Base-by-base conservation (phyloP, 1,140 invertebrate genomes). In the Diachasma alloeum region DNA sequence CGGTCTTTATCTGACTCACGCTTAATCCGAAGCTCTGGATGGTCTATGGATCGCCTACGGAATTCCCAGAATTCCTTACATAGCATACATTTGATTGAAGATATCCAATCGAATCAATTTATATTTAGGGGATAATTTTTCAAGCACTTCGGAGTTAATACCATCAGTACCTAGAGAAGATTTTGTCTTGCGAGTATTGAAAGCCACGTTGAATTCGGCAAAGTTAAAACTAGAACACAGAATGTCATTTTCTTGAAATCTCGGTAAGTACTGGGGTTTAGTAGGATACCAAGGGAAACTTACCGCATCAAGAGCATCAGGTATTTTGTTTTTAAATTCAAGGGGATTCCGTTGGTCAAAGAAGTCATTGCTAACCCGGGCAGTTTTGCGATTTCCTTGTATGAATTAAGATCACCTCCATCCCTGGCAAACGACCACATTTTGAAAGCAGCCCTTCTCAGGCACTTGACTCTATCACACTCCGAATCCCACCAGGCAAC, bases 401-500 rank as follows among this genome's bases (percentile, higher is more conserved):
- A n/a, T n/a, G 69, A 74, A 0, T 26, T 9, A 13, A 53, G 37
- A 66, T 48, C 22, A 36, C 73, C 76, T 9, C 39, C 3, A 4
- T 42, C 26, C 11, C n/a, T 13, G 0, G 76, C 70, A 26, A 42
- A 31, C 37, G 48, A 5, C 48, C 46, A 77, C 68, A 70, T 73
- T 56, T 70, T 74, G 22, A 56, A 72, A 15, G 56, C 3, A 37
- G 39, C 70, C 9, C n/a, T 2, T 53, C 76, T 10, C 6, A 68
- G 10, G 48, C 71, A 36, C 39, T 67, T 72, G 0, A 53, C 59
- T 4, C 22, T 48, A 39, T 72, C 63, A 53, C 76, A 77, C 6
- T 77, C 48, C 8, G 2, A 0, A 22, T 77, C 76, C 76, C 76
- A 77, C 76, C 63, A 77, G 4, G 76, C 42, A 11, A 70, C 72